Base-by-base conservation (phyloP, 1,140 invertebrate genomes). In the Danaus plexippus region DNA sequence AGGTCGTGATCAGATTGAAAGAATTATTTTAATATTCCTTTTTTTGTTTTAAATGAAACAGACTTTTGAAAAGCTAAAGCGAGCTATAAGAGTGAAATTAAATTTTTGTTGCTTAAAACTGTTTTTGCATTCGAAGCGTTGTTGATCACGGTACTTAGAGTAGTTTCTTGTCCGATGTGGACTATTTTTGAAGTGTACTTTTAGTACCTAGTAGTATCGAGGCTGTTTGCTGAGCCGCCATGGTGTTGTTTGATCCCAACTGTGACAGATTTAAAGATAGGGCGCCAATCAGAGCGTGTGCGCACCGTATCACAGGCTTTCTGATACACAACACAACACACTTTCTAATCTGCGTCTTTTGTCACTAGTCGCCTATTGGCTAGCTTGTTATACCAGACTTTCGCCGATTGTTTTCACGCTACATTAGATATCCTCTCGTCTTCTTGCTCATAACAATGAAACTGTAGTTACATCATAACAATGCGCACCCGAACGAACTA, bases 371-470 rank as follows among this genome's bases (percentile, higher is more conserved):
- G 73, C 59, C 73, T 80, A 84, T 83, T 81, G 79, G 80, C 71
- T 80, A 82, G 78, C 79, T 79, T 69, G 65, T 71, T 72, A 72
- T 76, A 76, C 69, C 66, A 73, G 64, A 84, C 84, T 87, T 87
- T 87, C 84, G 80, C 81, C 83, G 75, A 87, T 87, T 87, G 84
- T 87, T 84, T 84, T 82, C 81, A 85, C 77, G 84, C 73, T 78
- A 71, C 71, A 85, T 81, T 82, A 80, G 70, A 70, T 78, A 68
- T 78, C 61, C 81, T 76, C 70, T 77, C 64, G 72, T 73, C 60
- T 71, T 73, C 63, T 75, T 64, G 69, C 51, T 66, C 71, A 64
- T 58, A 72, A 73, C 64, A 75, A 62, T 57, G 50, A 63, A 55
- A 63, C 60, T 65, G 54, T 49, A 47, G 57, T 81, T 80, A 66